Percentiles rank a stretch among this genome's conserved stretches.
phyloP scores from a whole-genome alignment of 2,113 vertebrate species.

The Macquaria australasica region DNA sequence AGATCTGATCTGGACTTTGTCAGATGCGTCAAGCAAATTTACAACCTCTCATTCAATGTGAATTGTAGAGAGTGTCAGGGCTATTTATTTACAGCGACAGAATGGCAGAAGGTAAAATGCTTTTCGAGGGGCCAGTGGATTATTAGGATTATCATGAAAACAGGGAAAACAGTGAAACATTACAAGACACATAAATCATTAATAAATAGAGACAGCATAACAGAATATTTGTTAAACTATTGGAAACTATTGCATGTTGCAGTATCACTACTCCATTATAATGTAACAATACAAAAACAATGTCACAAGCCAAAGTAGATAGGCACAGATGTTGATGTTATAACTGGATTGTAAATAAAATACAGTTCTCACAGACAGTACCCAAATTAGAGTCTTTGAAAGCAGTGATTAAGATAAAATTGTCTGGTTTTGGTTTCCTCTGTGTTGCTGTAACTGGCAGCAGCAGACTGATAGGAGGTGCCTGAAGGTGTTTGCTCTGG shows the following conservation, averaged over 20 bases:
- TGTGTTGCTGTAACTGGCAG: constrained; percentile 49
- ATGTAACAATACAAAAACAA: background rate
- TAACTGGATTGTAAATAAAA: constrained; percentile 27
- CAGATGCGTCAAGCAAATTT: constrained; percentile 66
- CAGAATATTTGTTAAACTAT: constrained; percentile 1
- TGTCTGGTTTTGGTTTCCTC: constrained; percentile 56
- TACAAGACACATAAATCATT: constrained; percentile 29
- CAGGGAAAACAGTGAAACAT: constrained; percentile 42
- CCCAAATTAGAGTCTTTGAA: constrained; percentile 40
- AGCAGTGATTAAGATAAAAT: constrained; percentile 44
- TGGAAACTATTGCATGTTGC: constrained; percentile 2
- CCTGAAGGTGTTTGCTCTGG: constrained; percentile 52
- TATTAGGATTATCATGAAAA: constrained; percentile 54
- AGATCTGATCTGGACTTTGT: constrained; percentile 73
- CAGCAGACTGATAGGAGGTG: constrained; percentile 51
- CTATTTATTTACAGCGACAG: constrained; percentile 52
- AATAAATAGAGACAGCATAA: background rate
- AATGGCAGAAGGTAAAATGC: constrained; percentile 50
- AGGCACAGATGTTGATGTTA: constrained; percentile 12
- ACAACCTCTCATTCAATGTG: constrained; percentile 50
- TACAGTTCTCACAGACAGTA: constrained; percentile 10
- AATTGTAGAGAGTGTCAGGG: constrained; percentile 38
- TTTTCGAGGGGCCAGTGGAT: constrained; percentile 19
- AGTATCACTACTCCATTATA: background rate
- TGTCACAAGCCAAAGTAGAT: background rate